A percentile compares a stretch with the other conserved stretches of the same genome.
These are phyloP conservation scores for Amiota communis DNA, from an alignment of 2,888 invertebrate species.

Conservation along the genomic window DNA sequence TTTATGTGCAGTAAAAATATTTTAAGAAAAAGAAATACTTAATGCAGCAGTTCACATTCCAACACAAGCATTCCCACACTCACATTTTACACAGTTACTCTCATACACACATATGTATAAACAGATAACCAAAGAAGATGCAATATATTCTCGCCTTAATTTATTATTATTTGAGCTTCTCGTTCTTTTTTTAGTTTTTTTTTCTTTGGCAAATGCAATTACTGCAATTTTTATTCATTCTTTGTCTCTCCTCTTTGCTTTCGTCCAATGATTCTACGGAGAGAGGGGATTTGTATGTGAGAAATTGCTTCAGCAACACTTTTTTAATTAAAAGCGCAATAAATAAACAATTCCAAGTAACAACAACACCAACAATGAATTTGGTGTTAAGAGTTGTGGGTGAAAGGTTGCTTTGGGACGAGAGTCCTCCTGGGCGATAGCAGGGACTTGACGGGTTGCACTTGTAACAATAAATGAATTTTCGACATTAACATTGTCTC, in stretches of 20 bases:
- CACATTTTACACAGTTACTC: conserved; percentile 3
- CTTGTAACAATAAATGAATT: conserved; percentile 12
- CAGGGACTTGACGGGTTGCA: not conserved
- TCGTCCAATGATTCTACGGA: not conserved
- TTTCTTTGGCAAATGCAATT: conserved; percentile 16
- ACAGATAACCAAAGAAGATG: conserved; percentile 6
- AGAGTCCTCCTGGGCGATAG: not conserved
- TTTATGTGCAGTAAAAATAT: conserved; percentile 41
- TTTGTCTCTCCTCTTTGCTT: not conserved
- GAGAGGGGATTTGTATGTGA: not conserved
- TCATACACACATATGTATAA: not conserved
- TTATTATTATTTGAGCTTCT: conserved; percentile 13
- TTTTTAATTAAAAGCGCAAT: conserved; percentile 29
- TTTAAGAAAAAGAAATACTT: conserved; percentile 7
- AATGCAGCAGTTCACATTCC: conserved; percentile 8
- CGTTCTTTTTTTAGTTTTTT: not conserved
- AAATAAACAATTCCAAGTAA: conserved; percentile 25
- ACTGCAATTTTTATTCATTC: conserved; percentile 11
- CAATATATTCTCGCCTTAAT: conserved; percentile 7
- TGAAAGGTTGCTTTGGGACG: not conserved
- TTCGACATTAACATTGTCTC: conserved; percentile 28
- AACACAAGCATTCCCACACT: not conserved
- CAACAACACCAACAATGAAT: not conserved
- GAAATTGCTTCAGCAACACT: conserved; percentile 20
- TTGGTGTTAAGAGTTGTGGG: not conserved